These are phyloP conservation scores for Bombylius discolor DNA, from an alignment of 2,888 invertebrate genomes.

Conservation along the genomic window DNA sequence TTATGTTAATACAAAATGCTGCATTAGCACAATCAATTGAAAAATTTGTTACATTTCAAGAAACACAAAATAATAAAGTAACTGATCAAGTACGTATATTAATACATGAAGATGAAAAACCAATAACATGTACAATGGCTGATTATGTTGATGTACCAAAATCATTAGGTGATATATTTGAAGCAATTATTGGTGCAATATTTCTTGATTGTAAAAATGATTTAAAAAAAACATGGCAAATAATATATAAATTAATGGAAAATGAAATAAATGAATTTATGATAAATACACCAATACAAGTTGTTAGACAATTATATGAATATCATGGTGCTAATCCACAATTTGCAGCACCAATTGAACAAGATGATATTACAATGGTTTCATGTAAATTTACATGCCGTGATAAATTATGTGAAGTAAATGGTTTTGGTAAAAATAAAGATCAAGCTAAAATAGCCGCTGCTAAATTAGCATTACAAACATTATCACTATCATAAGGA, in stretches of 20 bases:
- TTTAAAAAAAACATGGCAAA: slow-evolving; percentile 61
- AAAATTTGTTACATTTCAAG: slow-evolving; percentile 30
- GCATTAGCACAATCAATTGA: slow-evolving; percentile 37
- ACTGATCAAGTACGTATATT: slow-evolving; percentile 30
- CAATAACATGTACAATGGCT: slow-evolving; percentile 29
- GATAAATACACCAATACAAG: slow-evolving; percentile 72
- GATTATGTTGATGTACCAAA: slow-evolving; percentile 79
- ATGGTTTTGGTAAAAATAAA: slow-evolving; percentile 60
- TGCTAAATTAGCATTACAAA: slow-evolving; percentile 59
- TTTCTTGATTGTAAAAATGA: slow-evolving; percentile 70
- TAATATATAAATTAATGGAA: slow-evolving; percentile 72
- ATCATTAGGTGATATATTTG: slow-evolving; percentile 85
- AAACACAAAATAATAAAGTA: slow-evolving; percentile 25
- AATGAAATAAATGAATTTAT: slow-evolving; percentile 76
- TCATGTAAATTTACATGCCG: slow-evolving; percentile 48
- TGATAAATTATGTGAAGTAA: slow-evolving; percentile 44
- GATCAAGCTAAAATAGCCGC: slow-evolving; percentile 62
- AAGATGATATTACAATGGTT: slow-evolving; percentile 41
- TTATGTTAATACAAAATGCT: slow-evolving; percentile 43
- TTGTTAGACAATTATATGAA: slow-evolving; percentile 77
- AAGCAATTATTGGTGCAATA: slow-evolving; percentile 83
- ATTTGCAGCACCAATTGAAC: slow-evolving; percentile 39
- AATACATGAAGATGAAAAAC: slow-evolving; percentile 24
- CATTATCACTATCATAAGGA: slow-evolving; percentile 12
- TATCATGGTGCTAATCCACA: slow-evolving; percentile 59